phyloP scores from a whole-genome alignment of 1,140 invertebrate genomes.

The Bicyclus anynana region DNA sequence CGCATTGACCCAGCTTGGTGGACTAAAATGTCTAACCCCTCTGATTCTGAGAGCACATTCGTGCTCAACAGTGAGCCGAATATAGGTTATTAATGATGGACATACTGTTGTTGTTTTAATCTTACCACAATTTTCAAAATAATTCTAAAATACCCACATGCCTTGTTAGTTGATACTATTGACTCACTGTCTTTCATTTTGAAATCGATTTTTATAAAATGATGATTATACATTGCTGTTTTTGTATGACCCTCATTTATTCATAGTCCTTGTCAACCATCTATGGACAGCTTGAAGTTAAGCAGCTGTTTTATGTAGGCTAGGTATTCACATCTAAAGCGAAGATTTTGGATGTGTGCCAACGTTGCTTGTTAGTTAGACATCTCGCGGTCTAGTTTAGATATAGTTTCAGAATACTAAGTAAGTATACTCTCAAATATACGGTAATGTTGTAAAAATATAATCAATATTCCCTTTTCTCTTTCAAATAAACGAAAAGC shows the following conservation, averaged over 20 bases:
- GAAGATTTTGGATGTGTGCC: slow-evolving; percentile 16
- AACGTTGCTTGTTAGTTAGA: slow-evolving; percentile 15
- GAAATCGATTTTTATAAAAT: not conserved
- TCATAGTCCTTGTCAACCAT: not conserved
- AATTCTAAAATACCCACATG: not conserved
- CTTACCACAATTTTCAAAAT: not conserved
- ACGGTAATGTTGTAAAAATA: no score
- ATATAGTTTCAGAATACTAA: not conserved
- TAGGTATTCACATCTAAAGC: not conserved
- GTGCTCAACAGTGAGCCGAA: no score
- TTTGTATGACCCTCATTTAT: not conserved
- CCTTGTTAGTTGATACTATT: not conserved
- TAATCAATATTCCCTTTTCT: no score
- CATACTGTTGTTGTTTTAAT: no score
- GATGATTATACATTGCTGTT: not conserved
- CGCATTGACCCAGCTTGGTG: no score
- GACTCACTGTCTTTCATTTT: not conserved
- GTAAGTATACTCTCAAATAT: not conserved
- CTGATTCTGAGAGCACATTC: no score
- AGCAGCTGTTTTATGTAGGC: not conserved
- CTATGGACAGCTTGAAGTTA: not conserved
- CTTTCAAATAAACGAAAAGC: no score
- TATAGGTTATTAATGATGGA: no score
- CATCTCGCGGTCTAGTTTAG: slow-evolving; percentile 13
- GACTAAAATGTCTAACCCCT: no score